A percentile compares a stretch with the other conserved stretches of the same genome.
phyloP scores from a whole-genome alignment of 2,797 vertebrate species.

The Pangasius sanitwongsei region DNA sequence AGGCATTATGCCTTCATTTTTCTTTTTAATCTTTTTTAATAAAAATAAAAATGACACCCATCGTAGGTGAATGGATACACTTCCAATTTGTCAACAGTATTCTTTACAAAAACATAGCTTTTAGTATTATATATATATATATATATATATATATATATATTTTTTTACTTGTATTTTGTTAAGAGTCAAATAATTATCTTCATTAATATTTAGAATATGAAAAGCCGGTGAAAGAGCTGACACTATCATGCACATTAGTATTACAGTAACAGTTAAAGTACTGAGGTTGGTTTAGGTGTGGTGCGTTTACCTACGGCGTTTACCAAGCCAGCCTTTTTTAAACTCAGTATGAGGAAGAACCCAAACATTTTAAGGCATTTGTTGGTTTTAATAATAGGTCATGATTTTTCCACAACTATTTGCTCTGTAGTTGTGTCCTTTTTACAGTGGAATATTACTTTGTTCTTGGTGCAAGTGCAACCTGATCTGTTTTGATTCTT shows the following conservation, averaged over 20 bases:
- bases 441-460: not conserved
- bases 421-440: constrained; percentile 9
- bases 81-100: not conserved
- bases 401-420: not conserved
- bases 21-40: not conserved
- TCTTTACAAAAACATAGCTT: not conserved
- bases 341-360: constrained; percentile 25
- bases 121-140: not conserved
- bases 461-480: not conserved
- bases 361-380: constrained; percentile 12
- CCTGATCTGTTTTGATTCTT: constrained; percentile 9
- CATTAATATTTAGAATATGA: not conserved
- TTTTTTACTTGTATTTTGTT: not conserved
- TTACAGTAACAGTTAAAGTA: constrained; percentile 12
- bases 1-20: not conserved
- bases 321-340: constrained; percentile 24
- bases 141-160: not conserved
- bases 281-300: constrained; percentile 45
- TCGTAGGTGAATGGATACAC: not conserved
- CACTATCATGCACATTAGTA: not conserved
- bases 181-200: not conserved
- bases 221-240: not conserved
- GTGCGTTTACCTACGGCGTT: constrained; percentile 36
- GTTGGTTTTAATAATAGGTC: not conserved
- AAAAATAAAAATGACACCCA: not conserved